A percentile compares a stretch with the other conserved stretches of the same genome.
Evolutionary conservation across 2,797 vertebrate species (phyloP).

Genomic region (Morelia viridis): DNA sequence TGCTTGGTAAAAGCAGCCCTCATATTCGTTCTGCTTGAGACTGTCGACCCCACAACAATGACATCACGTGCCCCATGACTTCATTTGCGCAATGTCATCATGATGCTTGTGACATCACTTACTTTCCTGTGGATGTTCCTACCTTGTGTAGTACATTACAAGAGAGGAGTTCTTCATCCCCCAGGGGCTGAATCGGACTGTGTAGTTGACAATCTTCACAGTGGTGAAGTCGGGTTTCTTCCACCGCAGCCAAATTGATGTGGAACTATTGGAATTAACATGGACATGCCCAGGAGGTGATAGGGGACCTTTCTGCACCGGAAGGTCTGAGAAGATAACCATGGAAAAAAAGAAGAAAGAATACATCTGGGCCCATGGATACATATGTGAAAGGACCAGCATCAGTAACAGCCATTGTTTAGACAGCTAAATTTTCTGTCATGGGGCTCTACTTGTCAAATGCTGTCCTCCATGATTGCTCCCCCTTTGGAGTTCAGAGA

Average conservation of each 20-base stretch:
- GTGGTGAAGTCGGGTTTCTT: slow-evolving; percentile 91
- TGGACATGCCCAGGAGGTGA: slow-evolving; percentile 89
- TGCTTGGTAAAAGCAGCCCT: background rate
- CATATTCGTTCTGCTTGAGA: background rate
- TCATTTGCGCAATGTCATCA: background rate
- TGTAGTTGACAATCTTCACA: slow-evolving; percentile 92
- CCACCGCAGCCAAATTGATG: slow-evolving; percentile 94
- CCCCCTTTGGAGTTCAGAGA: background rate
- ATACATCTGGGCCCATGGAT: background rate
- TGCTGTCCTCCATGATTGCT: background rate
- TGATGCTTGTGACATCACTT: fast-evolving
- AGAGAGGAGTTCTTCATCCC: slow-evolving; percentile 91
- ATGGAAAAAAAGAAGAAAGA: background rate
- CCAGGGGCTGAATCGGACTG: slow-evolving; percentile 91
- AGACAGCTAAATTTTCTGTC: background rate
- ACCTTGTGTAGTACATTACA: slow-evolving; percentile 94
- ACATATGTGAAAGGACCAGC: background rate
- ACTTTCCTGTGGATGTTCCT: background rate
- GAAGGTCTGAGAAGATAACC: slow-evolving; percentile 64
- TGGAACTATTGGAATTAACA: slow-evolving; percentile 90
- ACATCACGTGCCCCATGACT: too few species aligned
- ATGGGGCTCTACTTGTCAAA: background rate
- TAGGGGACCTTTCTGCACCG: slow-evolving; percentile 79
- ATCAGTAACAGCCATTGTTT: background rate
- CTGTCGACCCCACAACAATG: background rate